Conservation (phyloP, 2,888 invertebrate species). For the Yponomeuta cagnagella region DNA sequence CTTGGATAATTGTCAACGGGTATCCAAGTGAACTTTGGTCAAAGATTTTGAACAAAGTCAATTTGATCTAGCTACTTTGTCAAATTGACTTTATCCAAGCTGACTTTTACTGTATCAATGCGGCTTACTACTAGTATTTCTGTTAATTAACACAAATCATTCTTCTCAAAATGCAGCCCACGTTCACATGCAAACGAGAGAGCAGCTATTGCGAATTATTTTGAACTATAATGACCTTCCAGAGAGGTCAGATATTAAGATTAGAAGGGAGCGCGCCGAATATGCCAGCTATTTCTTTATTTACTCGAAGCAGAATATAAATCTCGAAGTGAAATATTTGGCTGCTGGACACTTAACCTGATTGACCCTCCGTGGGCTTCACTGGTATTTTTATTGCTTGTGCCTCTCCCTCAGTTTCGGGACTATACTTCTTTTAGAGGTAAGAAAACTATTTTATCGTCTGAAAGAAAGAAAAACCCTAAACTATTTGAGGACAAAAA, state of each 20-base stretch:
- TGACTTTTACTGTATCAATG: too few relatives aligned
- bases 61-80: too few relatives aligned
- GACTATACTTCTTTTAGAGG: not conserved
- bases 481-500: not conserved
- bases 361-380: constrained; percentile 46
- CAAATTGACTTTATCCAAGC: too few relatives aligned
- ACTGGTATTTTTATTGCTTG: constrained; percentile 61
- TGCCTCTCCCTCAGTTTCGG: constrained; percentile 23
- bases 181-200: not conserved
- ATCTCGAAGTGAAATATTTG: constrained; percentile 48
- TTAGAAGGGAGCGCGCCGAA: constrained; percentile 21
- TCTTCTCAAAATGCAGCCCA: not conserved
- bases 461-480: not conserved
- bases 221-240: not conserved
- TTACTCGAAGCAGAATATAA: constrained; percentile 44
- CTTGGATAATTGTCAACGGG: too few relatives aligned
- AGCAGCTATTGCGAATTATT: not conserved
- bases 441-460: not conserved
- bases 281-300: constrained; percentile 53
- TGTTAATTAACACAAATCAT: not conserved
- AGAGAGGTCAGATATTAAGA: not conserved
- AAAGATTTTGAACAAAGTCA: too few relatives aligned
- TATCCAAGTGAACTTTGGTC: too few relatives aligned
- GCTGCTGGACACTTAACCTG: constrained; percentile 55
- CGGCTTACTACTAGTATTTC: not conserved